These are phyloP conservation scores for Argopecten irradians DNA, from an alignment of 1,140 invertebrate species.

Conservation along the genomic window DNA sequence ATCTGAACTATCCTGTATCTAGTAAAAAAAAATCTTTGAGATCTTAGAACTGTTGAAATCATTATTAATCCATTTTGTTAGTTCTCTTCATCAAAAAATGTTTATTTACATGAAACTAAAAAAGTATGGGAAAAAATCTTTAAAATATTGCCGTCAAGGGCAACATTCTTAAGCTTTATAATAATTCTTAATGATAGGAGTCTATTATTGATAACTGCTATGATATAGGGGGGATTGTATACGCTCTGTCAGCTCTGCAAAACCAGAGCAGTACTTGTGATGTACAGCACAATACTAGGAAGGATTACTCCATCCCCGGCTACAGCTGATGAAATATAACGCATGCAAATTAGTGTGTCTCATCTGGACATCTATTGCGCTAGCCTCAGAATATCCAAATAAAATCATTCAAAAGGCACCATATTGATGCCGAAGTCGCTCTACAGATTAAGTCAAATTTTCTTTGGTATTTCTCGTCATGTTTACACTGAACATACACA, in stretches of 20 bases:
- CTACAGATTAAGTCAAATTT: background rate
- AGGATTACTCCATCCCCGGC: background rate
- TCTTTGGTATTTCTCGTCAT: constrained; percentile 21
- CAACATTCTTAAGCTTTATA: background rate
- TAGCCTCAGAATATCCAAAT: background rate
- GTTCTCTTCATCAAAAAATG: background rate
- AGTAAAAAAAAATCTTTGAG: background rate
- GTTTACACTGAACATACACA: background rate
- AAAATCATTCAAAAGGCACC: background rate
- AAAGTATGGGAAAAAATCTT: background rate
- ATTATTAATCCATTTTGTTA: background rate
- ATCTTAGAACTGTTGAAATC: background rate
- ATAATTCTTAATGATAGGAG: background rate
- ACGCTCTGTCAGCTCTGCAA: background rate
- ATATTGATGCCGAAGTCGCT: background rate
- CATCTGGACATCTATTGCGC: background rate
- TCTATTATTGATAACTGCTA: background rate
- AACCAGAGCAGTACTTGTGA: background rate
- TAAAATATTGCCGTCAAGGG: background rate
- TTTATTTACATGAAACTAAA: background rate
- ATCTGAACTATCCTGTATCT: background rate
- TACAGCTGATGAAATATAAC: background rate
- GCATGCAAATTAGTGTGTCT: background rate
- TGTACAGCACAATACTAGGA: too few species aligned
- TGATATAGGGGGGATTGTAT: background rate